phyloP scores from a whole-genome alignment of 2,888 invertebrate genomes.

The Escarpia spicata region DNA sequence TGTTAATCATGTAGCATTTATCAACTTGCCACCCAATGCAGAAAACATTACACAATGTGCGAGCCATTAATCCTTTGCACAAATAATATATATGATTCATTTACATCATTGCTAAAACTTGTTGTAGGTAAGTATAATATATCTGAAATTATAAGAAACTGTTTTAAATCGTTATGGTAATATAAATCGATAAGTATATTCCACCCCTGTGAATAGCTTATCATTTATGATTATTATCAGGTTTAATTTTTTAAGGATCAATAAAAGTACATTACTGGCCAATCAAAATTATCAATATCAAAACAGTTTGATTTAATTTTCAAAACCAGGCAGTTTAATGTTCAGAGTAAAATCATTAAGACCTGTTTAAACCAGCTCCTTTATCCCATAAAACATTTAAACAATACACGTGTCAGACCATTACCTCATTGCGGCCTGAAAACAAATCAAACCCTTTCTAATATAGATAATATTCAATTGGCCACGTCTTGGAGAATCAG shows the following conservation, averaged over 20 bases:
- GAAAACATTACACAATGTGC: neutral
- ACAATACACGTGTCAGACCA: neutral
- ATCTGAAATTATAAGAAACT: neutral
- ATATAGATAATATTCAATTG: neutral
- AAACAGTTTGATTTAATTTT: neutral
- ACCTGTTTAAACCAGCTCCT: neutral
- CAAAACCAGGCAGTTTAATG: neutral
- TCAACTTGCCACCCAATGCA: neutral
- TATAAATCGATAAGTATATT: neutral
- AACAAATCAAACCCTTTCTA: neutral
- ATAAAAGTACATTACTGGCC: neutral
- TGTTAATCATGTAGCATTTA: slow-evolving; percentile 3
- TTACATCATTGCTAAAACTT: neutral
- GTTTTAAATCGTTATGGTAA: neutral
- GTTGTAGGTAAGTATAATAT: neutral
- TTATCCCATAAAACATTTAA: neutral
- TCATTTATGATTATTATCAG: neutral
- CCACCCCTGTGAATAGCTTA: neutral
- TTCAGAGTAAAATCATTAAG: neutral
- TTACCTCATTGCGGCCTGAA: neutral
- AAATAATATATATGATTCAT: neutral
- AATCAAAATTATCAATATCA: slow-evolving; percentile 4
- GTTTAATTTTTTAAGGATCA: neutral
- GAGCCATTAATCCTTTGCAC: neutral
- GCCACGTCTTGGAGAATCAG: neutral